Base-by-base conservation (phyloP, 2,888 invertebrate species). In the Tiphia femorata region DNA sequence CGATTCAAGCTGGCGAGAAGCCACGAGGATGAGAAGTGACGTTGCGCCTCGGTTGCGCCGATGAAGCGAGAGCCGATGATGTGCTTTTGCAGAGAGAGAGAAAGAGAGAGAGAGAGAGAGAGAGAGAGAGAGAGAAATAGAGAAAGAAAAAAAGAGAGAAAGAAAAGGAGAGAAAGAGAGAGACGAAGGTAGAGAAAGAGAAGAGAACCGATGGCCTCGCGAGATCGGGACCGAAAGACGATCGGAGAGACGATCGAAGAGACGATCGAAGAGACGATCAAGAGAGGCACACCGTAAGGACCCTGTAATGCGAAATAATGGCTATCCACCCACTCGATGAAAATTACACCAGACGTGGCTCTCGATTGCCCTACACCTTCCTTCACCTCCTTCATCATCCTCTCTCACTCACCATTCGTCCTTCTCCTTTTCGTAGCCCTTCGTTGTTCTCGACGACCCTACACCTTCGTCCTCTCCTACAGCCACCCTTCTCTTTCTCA, bases 261-360 rank as follows among this genome's bases (percentile, higher is more conserved):
- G 25, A 14, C 33, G 33, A 5, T 49, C 51, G 21, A 16, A 52
- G 51, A 20, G 42, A 46, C 52, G 66, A 70, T 56, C 65, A n/a
- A n/a, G n/a, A n/a, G 54, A 20, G 48, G 42, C 54, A n/a, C n/a
- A n/a, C 59, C 53, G 51, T 61, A 67, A 74, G 66, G 62, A 60
- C 64, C 56, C 56, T 62, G 65, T 72, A 74, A 73, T 74, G 66
- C 60, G 66, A 70, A 72, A 70, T 73, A 70, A 73, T 73, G 67
- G 70, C 67, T 66, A 72, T 68, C 73, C 73, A 72, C 75, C 67
- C 72, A 72, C 73, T 63, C 64, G 64, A 56, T 61, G 66, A 68
- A 73, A 72, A 74, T 72, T 72, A 68, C 72, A 69, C 60, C 62
- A 71, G 62, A 65, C 64, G 55, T 38, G 57, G 57, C 43, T 33